Evolutionary conservation across 2,113 vertebrate genomes (phyloP), one percentile per base, ranked within the genome.

Genomic region (Polypterus senegalus): DNA sequence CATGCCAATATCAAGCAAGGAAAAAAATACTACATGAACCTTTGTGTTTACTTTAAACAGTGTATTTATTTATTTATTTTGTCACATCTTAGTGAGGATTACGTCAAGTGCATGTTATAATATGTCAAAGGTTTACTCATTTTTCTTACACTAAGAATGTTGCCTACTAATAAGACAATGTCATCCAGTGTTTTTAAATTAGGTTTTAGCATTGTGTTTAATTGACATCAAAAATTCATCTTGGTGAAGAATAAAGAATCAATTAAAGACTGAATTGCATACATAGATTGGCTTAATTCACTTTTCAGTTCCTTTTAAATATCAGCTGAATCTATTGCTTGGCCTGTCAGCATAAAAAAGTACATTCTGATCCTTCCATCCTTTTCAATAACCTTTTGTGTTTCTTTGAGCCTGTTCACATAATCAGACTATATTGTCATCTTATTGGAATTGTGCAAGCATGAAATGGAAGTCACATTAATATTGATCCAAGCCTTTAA

Each of bases 401-500:
- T 88, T 90, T 86, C 86, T 84, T 79, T 74, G 77, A 81, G 77
- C 75, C 83, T 77, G 79, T 76, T 77, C 84, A 81, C 78, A 76
- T 89, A 86, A 90, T 89, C 83, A 79, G 81, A 83, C 79, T 89
- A 86, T 91, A 91, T 91, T 88, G 90, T 93, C 87, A 83, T 91
- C 85, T 87, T 87, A 89, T 92, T 89, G 89, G 92, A 91, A 89
- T 81, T 90, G 91, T 88, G 90, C 91, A 92, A 94, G 91, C 94
- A 94, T 96, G 93, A 98, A 96, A 97, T 96, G 91, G 92, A 96
- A 94, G 92, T 89, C 84, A 78, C 82, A 82, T 91, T 95, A 90
- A 92, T 95, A 97, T 97, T 92, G 94, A 97, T 96, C 92, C 86
- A 86, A 76, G 88, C 92, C 88, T 92, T 90, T 88, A 88, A 86